Evolutionary conservation across 1,140 invertebrate species (phyloP).

Genomic region (Pseudomyrmex cubaensis): DNA sequence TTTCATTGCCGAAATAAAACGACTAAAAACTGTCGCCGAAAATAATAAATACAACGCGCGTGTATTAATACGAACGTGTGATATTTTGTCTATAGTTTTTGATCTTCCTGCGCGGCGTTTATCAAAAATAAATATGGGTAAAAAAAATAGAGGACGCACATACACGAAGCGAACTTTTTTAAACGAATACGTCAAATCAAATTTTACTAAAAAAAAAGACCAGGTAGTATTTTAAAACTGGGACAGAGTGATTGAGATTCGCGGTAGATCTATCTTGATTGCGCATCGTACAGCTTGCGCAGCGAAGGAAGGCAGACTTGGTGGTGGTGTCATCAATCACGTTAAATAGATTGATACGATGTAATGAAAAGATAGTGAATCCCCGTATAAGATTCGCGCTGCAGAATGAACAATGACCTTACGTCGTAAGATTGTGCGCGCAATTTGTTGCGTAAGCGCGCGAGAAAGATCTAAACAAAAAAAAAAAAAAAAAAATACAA

Average conservation of each 20-base stretch:
- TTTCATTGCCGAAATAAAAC: constrained; percentile 77
- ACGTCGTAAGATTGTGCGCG: not conserved
- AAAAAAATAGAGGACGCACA: not conserved
- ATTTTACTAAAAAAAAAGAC: too few relatives aligned
- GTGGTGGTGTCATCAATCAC: constrained; percentile 4
- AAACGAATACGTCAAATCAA: too few relatives aligned
- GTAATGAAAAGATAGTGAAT: constrained; percentile 11
- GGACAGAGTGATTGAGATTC: not conserved
- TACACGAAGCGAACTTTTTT: not conserved
- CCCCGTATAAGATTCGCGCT: not conserved
- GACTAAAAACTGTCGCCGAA: constrained; percentile 56
- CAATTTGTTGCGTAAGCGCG: too few relatives aligned
- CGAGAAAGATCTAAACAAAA: too few relatives aligned
- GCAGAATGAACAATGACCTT: not conserved
- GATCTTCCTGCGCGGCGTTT: too few relatives aligned
- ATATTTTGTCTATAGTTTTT: too few relatives aligned
- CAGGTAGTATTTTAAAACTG: not conserved
- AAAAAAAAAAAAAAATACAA: too few relatives aligned
- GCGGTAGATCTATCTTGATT: not conserved
- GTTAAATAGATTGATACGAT: not conserved
- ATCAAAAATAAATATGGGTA: too few relatives aligned
- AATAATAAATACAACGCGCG: too few relatives aligned
- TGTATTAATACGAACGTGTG: too few relatives aligned
- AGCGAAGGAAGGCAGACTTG: not conserved
- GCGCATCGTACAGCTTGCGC: not conserved